Conservation (phyloP, 2,113 vertebrate genomes). For the Erpornis zantholeuca region DNA sequence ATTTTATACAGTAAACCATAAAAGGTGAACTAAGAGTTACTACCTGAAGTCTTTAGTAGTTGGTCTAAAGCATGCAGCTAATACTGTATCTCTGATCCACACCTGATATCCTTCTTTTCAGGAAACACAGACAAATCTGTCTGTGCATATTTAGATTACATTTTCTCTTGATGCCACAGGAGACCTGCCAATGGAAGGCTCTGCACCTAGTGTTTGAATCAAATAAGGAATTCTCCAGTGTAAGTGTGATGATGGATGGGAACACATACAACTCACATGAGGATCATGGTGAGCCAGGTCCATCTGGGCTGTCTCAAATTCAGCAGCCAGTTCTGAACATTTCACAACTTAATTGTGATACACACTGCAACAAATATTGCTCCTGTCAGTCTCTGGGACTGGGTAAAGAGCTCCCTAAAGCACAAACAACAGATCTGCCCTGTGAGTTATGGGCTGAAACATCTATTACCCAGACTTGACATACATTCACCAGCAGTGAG, state of each 20-base stretch:
- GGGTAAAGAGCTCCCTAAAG: neutral
- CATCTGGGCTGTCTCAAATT: neutral
- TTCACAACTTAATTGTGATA: neutral
- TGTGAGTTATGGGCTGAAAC: neutral
- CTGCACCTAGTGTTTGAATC: neutral
- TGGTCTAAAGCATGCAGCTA: neutral
- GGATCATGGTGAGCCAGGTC: neutral
- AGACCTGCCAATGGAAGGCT: neutral
- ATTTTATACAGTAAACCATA: neutral
- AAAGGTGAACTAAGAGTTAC: neutral
- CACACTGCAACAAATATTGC: neutral
- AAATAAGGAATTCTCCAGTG: neutral
- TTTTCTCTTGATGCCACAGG: neutral
- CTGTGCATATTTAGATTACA: neutral
- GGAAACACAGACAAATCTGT: neutral
- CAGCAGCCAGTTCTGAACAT: neutral
- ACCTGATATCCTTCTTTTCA: neutral
- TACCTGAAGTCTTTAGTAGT: neutral
- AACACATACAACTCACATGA: rapidly evolving
- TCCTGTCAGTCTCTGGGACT: neutral
- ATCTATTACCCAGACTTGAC: neutral
- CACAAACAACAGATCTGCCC: neutral
- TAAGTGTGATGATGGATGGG: neutral
- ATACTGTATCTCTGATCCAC: neutral
- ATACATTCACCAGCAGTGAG: neutral